These are phyloP conservation scores for Capra hircus DNA, from an alignment of 2,113 vertebrate genomes.

Conservation along the genomic window DNA sequence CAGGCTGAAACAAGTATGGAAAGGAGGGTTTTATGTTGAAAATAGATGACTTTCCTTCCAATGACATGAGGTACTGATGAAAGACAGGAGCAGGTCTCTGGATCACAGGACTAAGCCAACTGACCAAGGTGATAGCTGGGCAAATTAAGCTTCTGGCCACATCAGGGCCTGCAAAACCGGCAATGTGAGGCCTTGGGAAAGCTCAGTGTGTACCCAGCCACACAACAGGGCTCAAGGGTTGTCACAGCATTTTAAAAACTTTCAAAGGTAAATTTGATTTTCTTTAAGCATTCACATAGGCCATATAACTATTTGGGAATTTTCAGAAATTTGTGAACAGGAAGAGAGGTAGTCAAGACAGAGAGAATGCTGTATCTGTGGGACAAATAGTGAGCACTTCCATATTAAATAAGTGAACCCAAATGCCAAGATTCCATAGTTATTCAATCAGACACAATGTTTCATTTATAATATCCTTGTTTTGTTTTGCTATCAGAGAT, in stretches of 20 bases:
- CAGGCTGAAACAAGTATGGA: not conserved
- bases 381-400: not conserved
- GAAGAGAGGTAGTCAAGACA: rapidly evolving
- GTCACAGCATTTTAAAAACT: not conserved
- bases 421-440: not conserved
- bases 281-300: not conserved
- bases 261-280: not conserved
- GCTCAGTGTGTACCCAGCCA: not conserved
- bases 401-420: not conserved
- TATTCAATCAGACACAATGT: not conserved
- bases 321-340: not conserved
- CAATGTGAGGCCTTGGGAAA: not conserved
- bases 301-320: not conserved
- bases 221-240: not conserved
- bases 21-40: not conserved
- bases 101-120: not conserved
- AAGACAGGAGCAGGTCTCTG: not conserved
- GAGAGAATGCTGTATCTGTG: not conserved
- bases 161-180: not conserved
- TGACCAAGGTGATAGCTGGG: not conserved
- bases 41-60: not conserved
- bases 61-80: not conserved
- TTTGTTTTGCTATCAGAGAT: conserved; percentile 17
- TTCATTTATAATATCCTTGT: not conserved
- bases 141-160: not conserved